phyloP scores from a whole-genome alignment of 2,888 invertebrate species.

The Noctua janthe region DNA sequence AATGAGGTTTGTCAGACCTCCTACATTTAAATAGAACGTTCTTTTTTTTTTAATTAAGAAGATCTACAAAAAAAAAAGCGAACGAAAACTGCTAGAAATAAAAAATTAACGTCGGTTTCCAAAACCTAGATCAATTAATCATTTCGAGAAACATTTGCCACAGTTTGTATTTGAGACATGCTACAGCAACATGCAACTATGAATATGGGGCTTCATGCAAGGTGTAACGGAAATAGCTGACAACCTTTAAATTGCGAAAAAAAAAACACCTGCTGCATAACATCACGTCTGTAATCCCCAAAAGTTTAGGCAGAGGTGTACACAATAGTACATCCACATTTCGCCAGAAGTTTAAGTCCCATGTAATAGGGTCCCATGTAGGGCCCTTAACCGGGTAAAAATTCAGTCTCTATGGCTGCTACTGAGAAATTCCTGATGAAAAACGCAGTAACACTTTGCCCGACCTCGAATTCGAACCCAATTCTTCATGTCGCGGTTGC shows the following conservation, averaged over 20 bases:
- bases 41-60: not conserved
- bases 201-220: not conserved
- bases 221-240: not conserved
- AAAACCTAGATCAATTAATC: not conserved
- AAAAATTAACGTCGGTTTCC: not conserved
- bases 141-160: not conserved
- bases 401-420: not conserved
- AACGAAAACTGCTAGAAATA: not conserved
- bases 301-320: not conserved
- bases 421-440: not conserved
- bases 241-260: not conserved
- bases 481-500: not conserved
- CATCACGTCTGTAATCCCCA: not conserved
- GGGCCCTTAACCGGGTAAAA: not conserved
- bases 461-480: not conserved
- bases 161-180: not conserved
- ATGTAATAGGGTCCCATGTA: no score
- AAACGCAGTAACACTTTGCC: not conserved
- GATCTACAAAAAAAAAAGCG: not conserved
- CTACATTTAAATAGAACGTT: not conserved
- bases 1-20: not conserved
- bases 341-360: not conserved
- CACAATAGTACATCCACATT: not conserved
- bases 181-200: not conserved
- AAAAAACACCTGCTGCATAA: not conserved